Base-by-base conservation (phyloP, 2,888 invertebrate genomes). In the Pomacea canaliculata region DNA sequence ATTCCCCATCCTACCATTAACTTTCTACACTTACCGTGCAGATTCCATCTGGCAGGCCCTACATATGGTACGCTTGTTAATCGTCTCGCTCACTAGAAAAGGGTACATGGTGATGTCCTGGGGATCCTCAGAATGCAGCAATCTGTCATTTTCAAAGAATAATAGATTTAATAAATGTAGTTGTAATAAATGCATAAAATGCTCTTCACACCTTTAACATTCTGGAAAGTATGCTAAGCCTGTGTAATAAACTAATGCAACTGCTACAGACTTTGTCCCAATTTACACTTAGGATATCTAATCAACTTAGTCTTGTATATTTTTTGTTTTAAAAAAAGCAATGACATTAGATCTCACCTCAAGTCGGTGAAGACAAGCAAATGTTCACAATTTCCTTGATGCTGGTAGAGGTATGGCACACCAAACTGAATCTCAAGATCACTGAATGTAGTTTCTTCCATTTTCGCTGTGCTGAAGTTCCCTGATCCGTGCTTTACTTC, bases 361-460 rank as follows among this genome's bases (percentile, higher is more conserved):
- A 95, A 92, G 89, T 96, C 95, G 0, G 94, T 94, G 89, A 98
- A 94, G 0, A 94, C 92, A 86, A 98, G 93, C 4, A 97, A 89
- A 91, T 98, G 98, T 91, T 98, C 97, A 91, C 98, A 98, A 87
- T 94, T 93, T 13, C 96, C 97, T 90, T 96, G 96, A 92, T 98
- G 98, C 79, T 95, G 93, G 92, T 96, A 98, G 0, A 98, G 93
- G 93, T 94, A 94, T 0, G 95, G 95, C 86, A 93, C 93, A 0
- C 95, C 95, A 18, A 91, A 81, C 71, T 85, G 79, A 3, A 91
- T 60, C 18, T 77, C 85, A 46, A 91, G 82, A 78, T 90, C 89
- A 71, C 83, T 79, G 78, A 91, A 89, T 19, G 79, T 83, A 0
- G 84, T 82, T 9, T 83, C 81, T 66, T 86, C 87, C 91, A 91